Evolutionary conservation across 2,888 invertebrate genomes (phyloP).

Genomic region (Drosophila mimica): DNA sequence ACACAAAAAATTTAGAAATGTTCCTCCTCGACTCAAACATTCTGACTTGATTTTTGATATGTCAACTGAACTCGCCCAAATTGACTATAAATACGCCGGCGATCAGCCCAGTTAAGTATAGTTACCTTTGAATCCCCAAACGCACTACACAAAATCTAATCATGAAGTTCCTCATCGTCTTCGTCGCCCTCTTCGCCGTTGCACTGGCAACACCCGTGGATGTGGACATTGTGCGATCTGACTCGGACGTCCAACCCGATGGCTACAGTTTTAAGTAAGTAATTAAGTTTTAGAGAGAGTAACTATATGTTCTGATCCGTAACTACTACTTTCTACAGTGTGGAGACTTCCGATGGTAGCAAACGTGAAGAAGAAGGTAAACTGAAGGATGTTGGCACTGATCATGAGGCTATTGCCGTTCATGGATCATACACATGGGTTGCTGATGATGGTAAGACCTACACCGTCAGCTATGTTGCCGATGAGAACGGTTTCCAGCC

Average conservation of each 20-base stretch:
- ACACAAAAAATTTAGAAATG: not conserved
- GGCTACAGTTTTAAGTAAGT: conserved; percentile 85
- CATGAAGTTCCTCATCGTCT: conserved; percentile 77
- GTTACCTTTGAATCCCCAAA: conserved; percentile 54
- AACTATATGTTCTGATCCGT: conserved; percentile 2
- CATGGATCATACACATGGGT: conserved; percentile 86
- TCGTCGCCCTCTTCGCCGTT: conserved; percentile 75
- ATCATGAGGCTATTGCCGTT: conserved; percentile 86
- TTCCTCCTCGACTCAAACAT: not conserved
- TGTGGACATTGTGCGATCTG: conserved; percentile 4
- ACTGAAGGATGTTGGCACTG: conserved; percentile 83
- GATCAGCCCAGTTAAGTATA: conserved; percentile 21
- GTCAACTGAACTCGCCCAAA: not conserved
- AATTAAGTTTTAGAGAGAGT: rapidly evolving
- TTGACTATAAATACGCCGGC: conserved; percentile 35
- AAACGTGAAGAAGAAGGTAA: conserved; percentile 50
- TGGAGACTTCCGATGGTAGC: conserved; percentile 7
- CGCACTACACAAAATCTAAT: conserved; percentile 38
- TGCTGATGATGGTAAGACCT: conserved; percentile 87
- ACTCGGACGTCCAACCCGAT: conserved; percentile 84
- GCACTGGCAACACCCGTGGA: conserved; percentile 63
- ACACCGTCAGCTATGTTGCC: conserved; percentile 86
- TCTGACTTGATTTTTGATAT: not conserved
- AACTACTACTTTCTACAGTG: not conserved
- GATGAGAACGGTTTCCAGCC: conserved; percentile 85